Base-by-base conservation (phyloP, 2,888 invertebrate species). In the Alsophila aescularia region DNA sequence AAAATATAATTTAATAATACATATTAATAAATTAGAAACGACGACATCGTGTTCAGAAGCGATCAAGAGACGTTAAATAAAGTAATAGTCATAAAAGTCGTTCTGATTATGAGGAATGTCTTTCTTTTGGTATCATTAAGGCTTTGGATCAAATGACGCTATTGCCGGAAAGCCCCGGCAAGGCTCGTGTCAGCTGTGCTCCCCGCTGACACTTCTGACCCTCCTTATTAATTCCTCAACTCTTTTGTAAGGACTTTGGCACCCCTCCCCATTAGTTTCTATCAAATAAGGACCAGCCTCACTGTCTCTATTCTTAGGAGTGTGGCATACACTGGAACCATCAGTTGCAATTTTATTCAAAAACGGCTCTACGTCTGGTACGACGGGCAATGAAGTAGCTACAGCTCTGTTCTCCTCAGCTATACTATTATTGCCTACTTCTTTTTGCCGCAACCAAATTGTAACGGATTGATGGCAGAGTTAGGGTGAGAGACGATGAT, bases 401-500 rank as follows among this genome's bases (percentile, higher is more conserved):
- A 74, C 72, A 1, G 69, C 75, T 48, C 67, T 78, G 29, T 67
- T 79, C 14, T 77, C 80, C 21, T 85, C 83, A 9, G 66, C 67
- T 0, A 72, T 75, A 2, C 74, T 77, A 15, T 37, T 36, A 29
- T 71, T 67, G 60, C 86, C 88, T 0, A 81, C 82, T 56, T 87
- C 88, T 55, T 72, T 83, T 72, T 93, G 93, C 0, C 93, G 85
- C 41, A 93, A 70, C 94, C 94, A 94, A 14, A 94, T 88, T 0
- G 94, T 21, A 98, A 89, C 0, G 98, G 98, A 81, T 98, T 98
- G 24, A 97, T 95, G 0, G 97, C 98, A 0, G 98, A 98, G 81
- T 98, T 98, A n/a, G 97, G 89, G 77, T 98, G 98, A 0, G 98
- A 98, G 41, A 98, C 92, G 59, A 98, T 96, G 59, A 98, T 98